These are phyloP conservation scores for Nyleta sp. DNA, from an alignment of 2,888 invertebrate species.

Conservation along the genomic window DNA sequence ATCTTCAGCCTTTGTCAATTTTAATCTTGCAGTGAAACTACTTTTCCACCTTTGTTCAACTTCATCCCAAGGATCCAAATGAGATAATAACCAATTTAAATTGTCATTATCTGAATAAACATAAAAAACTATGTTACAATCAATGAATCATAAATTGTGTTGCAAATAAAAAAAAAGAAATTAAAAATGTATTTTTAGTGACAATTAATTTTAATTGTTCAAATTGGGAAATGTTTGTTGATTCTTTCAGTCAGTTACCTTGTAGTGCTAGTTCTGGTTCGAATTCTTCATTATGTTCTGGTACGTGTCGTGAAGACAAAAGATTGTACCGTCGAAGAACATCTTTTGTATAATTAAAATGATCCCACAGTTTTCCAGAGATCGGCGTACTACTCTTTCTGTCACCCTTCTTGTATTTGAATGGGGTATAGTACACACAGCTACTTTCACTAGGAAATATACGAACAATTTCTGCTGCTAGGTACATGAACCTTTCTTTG, in stretches of 20 bases:
- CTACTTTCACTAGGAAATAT: neutral
- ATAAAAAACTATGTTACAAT: slow-evolving; percentile 1
- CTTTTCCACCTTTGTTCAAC: slow-evolving; percentile 24
- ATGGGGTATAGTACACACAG: slow-evolving; percentile 6
- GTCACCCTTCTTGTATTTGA: neutral
- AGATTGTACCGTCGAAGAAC: neutral
- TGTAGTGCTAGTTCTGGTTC: neutral
- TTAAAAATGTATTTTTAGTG: no score
- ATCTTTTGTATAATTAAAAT: slow-evolving; percentile 6
- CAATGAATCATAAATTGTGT: neutral
- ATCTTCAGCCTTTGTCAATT: neutral
- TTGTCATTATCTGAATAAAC: slow-evolving; percentile 1
- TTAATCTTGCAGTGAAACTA: slow-evolving; percentile 11
- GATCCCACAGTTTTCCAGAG: slow-evolving; percentile 2
- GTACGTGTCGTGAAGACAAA: neutral
- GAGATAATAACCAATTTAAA: slow-evolving; percentile 20
- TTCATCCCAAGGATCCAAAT: slow-evolving; percentile 32
- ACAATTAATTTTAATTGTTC: no score
- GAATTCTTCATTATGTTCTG: neutral
- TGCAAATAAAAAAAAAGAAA: neutral
- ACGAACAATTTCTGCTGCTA: slow-evolving; percentile 1
- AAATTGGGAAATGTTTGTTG: no score
- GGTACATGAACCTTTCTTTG: slow-evolving; percentile 7
- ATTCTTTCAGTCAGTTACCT: neutral
- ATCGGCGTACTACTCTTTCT: neutral